phyloP scores from a whole-genome alignment of 2,797 vertebrate species.

The Scolopax rusticola region DNA sequence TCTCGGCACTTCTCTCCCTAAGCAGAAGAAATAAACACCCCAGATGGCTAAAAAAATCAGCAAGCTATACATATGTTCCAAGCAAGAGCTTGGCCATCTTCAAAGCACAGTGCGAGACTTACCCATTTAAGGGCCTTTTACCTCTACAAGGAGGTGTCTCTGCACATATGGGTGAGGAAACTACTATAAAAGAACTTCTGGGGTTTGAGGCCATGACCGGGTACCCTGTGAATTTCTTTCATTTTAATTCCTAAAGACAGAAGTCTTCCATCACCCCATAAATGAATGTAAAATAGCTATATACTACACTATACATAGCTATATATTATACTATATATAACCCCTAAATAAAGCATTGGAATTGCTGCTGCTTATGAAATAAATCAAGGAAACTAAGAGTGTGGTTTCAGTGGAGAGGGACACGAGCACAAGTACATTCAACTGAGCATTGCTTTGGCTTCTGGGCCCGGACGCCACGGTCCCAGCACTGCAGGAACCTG shows the following conservation, averaged over 20 bases:
- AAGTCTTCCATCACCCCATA: neutral
- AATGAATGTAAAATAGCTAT: fast-evolving
- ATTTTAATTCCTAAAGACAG: neutral
- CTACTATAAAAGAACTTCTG: neutral
- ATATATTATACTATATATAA: neutral
- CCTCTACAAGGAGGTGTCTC: neutral
- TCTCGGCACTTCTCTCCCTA: neutral
- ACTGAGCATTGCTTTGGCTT: neutral
- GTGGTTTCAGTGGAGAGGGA: neutral
- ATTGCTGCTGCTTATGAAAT: neutral
- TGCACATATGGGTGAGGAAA: neutral
- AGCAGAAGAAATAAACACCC: slow-evolving; percentile 3
- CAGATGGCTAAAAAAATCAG: slow-evolving; percentile 34
- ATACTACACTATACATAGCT: neutral
- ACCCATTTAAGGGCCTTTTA: neutral
- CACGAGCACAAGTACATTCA: fast-evolving
- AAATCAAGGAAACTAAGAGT: neutral
- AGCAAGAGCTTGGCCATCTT: neutral
- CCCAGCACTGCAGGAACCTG: neutral
- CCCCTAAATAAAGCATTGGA: neutral
- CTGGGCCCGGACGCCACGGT: fast-evolving
- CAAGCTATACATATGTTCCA: slow-evolving; percentile 26
- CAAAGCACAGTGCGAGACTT: neutral
- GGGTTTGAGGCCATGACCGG: neutral
- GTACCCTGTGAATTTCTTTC: neutral